These are phyloP conservation scores for Proteles cristata DNA, from an alignment of 2,113 vertebrate genomes.

Conservation along the genomic window DNA sequence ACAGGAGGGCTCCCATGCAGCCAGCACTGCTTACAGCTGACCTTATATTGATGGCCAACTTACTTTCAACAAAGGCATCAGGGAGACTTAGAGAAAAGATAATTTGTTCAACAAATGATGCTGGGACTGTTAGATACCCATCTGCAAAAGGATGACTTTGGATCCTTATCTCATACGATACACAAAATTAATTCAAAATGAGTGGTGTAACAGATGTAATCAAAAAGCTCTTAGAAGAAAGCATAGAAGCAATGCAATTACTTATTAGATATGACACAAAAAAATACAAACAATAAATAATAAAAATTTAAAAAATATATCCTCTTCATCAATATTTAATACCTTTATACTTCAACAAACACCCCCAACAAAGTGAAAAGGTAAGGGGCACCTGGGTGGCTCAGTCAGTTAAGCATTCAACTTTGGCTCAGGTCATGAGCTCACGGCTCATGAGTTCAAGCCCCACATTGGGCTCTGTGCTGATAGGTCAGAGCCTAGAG, in stretches of 20 bases:
- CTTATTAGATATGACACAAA: not conserved
- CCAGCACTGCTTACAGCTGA: not conserved
- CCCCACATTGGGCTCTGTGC: too few species aligned
- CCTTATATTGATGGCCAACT: not conserved
- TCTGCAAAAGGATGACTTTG: not conserved
- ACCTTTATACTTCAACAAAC: not conserved
- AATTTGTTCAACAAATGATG: not conserved
- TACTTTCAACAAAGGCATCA: not conserved
- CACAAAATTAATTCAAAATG: not conserved
- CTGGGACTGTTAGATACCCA: not conserved
- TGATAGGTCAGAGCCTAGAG: too few species aligned
- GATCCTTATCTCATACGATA: not conserved
- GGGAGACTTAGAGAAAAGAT: not conserved
- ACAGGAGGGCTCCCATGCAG: not conserved
- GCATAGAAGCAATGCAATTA: not conserved
- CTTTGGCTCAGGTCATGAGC: too few species aligned
- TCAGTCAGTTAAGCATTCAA: too few species aligned
- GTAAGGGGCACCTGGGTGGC: not conserved
- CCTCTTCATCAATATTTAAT: not conserved
- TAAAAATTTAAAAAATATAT: not conserved
- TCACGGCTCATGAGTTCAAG: too few species aligned
- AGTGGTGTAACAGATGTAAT: not conserved
- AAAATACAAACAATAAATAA: constrained; percentile 13
- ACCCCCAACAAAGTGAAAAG: constrained; percentile 18
- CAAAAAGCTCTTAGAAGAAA: not conserved